Conservation (phyloP, 2,113 vertebrate species). For the Pachyramphus minor region DNA sequence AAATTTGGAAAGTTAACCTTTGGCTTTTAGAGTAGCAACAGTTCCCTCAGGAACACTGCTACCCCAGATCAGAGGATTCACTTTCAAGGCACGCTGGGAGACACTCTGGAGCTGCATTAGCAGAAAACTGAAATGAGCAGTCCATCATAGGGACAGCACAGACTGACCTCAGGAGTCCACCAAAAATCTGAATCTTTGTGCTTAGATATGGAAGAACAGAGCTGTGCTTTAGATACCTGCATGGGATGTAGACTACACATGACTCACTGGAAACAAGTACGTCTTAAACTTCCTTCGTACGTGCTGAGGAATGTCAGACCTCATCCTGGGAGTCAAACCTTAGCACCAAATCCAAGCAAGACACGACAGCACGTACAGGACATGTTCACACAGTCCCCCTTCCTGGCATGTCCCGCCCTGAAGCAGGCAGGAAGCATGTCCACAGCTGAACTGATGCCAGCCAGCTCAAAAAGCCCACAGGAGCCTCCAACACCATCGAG, state of each 20-base stretch:
- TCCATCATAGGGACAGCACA: neutral
- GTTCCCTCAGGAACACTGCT: neutral
- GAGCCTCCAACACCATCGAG: neutral
- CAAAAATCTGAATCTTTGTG: neutral
- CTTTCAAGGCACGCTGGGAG: neutral
- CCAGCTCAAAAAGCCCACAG: neutral
- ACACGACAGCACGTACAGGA: fast-evolving
- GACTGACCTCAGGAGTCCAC: neutral
- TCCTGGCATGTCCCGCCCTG: neutral
- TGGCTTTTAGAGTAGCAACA: neutral
- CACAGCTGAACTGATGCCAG: neutral
- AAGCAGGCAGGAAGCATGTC: neutral
- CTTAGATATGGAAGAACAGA: neutral
- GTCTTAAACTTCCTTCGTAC: neutral
- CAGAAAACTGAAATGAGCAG: neutral
- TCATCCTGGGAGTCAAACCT: neutral
- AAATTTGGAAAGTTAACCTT: neutral
- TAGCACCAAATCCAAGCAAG: neutral
- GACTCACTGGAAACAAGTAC: neutral
- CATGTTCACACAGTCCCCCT: neutral
- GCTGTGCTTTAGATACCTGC: neutral
- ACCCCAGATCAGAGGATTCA: neutral
- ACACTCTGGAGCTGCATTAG: neutral
- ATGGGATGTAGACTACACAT: fast-evolving
- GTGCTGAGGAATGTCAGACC: neutral